phyloP scores from a whole-genome alignment of 2,888 invertebrate species.

The Caenorhabditis macrosperma region DNA sequence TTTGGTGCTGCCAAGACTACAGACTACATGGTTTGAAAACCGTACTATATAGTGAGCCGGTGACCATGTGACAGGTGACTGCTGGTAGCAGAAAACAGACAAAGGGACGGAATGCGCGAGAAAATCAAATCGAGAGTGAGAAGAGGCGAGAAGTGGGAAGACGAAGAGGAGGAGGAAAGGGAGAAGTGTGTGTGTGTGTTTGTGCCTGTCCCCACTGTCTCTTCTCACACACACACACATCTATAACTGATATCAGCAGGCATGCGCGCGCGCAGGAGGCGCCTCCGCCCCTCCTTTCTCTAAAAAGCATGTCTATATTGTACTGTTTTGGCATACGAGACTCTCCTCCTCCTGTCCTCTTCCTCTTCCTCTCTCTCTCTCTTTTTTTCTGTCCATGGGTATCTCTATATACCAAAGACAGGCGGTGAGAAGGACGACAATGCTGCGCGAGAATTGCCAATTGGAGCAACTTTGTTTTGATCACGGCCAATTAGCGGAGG shows the following conservation, averaged over 20 bases:
- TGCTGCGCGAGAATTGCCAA: background rate
- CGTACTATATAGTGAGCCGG: no score
- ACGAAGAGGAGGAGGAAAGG: background rate
- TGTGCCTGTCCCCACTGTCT: slow-evolving; percentile 1
- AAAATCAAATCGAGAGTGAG: slow-evolving; percentile 4
- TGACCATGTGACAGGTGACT: no score
- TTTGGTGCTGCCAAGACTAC: no score
- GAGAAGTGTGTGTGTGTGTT: background rate
- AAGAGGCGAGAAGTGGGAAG: background rate
- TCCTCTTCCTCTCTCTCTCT: background rate
- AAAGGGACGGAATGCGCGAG: slow-evolving; percentile 7
- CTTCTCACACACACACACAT: background rate
- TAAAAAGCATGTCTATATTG: slow-evolving; percentile 31
- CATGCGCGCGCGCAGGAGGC: slow-evolving; percentile 10
- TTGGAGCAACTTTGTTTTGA: background rate
- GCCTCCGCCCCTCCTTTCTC: background rate
- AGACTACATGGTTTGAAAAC: no score
- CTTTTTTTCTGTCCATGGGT: background rate
- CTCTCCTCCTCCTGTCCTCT: background rate
- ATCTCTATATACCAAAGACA: no score
- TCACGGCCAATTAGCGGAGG: slow-evolving; percentile 4
- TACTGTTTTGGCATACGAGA: slow-evolving; percentile 11
- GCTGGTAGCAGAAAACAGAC: no score
- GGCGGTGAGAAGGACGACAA: background rate
- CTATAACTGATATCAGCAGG: slow-evolving; percentile 30